phyloP scores from a whole-genome alignment of 37 sponge, comb jelly and placozoan species.

The Agelas oroides region DNA sequence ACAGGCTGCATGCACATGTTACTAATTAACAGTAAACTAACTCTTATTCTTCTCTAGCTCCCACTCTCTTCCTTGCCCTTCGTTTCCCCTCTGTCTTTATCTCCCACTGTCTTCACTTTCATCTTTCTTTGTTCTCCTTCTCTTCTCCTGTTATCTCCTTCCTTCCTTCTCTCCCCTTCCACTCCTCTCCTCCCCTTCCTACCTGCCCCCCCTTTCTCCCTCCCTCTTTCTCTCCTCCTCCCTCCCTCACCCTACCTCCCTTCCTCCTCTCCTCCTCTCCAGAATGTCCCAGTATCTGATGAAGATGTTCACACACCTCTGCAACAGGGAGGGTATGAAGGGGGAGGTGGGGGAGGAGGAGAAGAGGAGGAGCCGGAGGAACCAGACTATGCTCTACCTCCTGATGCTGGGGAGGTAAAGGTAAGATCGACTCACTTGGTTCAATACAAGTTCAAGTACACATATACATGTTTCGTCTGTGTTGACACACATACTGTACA shows the following conservation, averaged over 20 bases:
- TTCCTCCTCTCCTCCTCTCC: constrained; percentile 18
- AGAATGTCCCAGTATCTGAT: constrained; percentile 21
- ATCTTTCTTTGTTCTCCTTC: neutral
- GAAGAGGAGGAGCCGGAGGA: no score
- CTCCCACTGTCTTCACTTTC: neutral
- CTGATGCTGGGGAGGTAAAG: no score
- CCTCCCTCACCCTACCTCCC: neutral
- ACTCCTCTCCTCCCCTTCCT: neutral
- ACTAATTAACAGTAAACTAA: no score
- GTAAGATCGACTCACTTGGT: no score
- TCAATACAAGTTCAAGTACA: no score
- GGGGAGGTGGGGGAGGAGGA: no score
- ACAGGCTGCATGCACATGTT: no score
- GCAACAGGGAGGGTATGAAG: no score
- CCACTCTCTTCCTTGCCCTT: neutral
- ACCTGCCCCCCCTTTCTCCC: neutral
- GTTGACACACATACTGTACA: no score
- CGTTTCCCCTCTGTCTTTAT: neutral
- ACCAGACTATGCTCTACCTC: no score
- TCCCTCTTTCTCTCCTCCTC: neutral
- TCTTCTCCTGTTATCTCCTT: neutral
- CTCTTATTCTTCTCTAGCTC: neutral
- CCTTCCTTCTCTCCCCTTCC: constrained; percentile 13
- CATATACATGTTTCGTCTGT: no score
- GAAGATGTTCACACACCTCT: constrained; percentile 2